Evolutionary conservation across 2,797 vertebrate species (phyloP), one percentile per base, ranked within the genome.

Genomic region (Etheostoma nigrum): DNA sequence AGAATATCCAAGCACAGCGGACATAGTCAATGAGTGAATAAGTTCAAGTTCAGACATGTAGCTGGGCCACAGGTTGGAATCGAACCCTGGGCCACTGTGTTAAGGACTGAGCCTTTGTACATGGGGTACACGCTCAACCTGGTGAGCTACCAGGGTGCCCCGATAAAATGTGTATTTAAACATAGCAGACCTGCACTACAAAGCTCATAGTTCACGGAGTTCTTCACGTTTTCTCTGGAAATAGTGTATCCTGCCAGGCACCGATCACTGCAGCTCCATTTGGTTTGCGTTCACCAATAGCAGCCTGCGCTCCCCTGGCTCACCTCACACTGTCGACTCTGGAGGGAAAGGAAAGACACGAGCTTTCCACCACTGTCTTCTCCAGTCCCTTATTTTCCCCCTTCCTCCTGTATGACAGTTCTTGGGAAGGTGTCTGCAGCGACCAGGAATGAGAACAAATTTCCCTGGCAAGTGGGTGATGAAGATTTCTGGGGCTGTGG

Each of bases 361-460:
- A 75, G 62, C 78, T 78, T 83, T 88, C 81, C 82, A 77, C 44
- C n/a, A 23, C 45, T 12, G 57, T 52, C 51, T 67, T 11, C 59
- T 68, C 36, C 63, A 6, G 65, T 48, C 57, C 36, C 25, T 70
- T 51, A 81, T 48, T 27, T 12, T 75, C 78, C 58, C 21, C 33
- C 33, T 1, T 83, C 47, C 33, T 76, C 16, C 40, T 69, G 64
- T 58, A 79, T 79, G 66, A 78, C 74, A 69, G 79, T 71, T 88
- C 62, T 53, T 85, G 78, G 86, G 87, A 91, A 82, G 74, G 65
- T 83, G 70, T 86, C 61, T 23, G 18, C 53, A 6, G 73, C 33
- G 0, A n/a, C n/a, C 21, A 1, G 49, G 55, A 61, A 77, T 80
- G 81, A 82, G 86, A 81, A 81, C 18, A 21, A 78, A 86, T 72